Base-by-base conservation (phyloP, 2,797 vertebrate species). In the Ctenochaetus hawaiiensis region DNA sequence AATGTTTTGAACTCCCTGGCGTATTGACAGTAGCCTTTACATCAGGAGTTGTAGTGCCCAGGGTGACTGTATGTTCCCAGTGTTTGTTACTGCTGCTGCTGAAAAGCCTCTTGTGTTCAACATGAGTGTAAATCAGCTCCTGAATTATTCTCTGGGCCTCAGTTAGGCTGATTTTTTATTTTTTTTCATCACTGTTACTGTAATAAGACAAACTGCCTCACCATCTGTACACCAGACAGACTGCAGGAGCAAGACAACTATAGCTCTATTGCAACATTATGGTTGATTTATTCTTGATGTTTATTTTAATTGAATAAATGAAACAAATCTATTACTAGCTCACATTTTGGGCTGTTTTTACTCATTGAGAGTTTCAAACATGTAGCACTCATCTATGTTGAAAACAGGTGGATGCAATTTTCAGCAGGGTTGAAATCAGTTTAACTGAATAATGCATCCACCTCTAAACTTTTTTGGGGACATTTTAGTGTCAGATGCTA, bases 81-180 rank as follows among this genome's bases (percentile, higher is more conserved):
- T 67, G 75, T 72, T 71, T 77, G 58, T 48, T 65, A 22, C 44
- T 6, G 52, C 45, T 58, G 76, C 49, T 59, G 76, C 53, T 45
- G 20, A 68, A 80, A 72, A 79, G 81, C 64, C 34, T 81, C 12
- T 65, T 45, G 54, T 82, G 65, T 81, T 72, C 10, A 63, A 49
- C 61, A 8, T 49, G 37, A 77, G 80, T 67, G 61, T 71, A 72
- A 83, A 87, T 81, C 60, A 83, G 64, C 52, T 47, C 13, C 37
- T 58, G 43, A 49, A 64, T 79, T 54, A 67, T 80, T 82, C 41
- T 61, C 13, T 0, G 16, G 47, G 48, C 47, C 45, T 82, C 49
- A 61, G n/a, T 56, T 22, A 49, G 41, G 30, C 49, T 8, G 43
- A 30, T 66, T 30, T 30, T 30, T 30, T n/a, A n/a, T 58, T 72